These are phyloP conservation scores for Zaprionus kolodkinae DNA, from an alignment of 1,140 invertebrate genomes.

Conservation along the genomic window DNA sequence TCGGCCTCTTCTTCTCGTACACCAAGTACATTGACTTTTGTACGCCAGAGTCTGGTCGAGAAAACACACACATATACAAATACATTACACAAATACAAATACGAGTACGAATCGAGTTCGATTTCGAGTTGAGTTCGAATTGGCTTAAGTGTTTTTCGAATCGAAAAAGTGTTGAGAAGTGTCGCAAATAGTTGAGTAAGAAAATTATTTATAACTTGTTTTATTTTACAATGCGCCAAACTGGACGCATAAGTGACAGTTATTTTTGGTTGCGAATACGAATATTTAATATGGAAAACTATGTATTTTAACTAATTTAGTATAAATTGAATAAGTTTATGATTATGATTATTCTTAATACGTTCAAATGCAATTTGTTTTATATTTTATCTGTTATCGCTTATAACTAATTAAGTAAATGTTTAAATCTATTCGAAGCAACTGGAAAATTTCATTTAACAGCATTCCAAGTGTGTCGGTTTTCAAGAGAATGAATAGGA, in stretches of 20 bases:
- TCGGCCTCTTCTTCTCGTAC: constrained; percentile 42
- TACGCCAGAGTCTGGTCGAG: constrained; percentile 31
- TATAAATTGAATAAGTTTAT: constrained; percentile 49
- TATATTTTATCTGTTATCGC: constrained; percentile 34
- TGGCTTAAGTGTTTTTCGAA: constrained; percentile 31
- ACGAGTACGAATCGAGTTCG: constrained; percentile 36
- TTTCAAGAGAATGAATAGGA: constrained; percentile 36
- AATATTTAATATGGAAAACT: constrained; percentile 67
- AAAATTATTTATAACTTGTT: constrained; percentile 42
- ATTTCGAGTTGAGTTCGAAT: constrained; percentile 27
- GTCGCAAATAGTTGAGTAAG: constrained; percentile 35
- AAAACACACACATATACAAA: constrained; percentile 65
- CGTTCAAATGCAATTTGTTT: constrained; percentile 81
- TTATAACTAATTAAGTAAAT: constrained; percentile 70
- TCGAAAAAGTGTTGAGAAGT: constrained; percentile 31
- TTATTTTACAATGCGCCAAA: constrained; percentile 36
- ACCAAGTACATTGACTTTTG: constrained; percentile 59
- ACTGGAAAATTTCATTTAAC: constrained; percentile 54
- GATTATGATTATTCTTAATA: constrained; percentile 57
- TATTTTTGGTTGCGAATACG: constrained; percentile 22
- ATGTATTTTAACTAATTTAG: constrained; percentile 52
- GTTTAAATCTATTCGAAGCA: constrained; percentile 41
- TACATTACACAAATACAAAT: constrained; percentile 55
- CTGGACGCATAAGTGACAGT: constrained; percentile 2
- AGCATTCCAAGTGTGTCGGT: constrained; percentile 61